Base-by-base conservation (phyloP, 2,797 vertebrate genomes). In the Tangara arthus region DNA sequence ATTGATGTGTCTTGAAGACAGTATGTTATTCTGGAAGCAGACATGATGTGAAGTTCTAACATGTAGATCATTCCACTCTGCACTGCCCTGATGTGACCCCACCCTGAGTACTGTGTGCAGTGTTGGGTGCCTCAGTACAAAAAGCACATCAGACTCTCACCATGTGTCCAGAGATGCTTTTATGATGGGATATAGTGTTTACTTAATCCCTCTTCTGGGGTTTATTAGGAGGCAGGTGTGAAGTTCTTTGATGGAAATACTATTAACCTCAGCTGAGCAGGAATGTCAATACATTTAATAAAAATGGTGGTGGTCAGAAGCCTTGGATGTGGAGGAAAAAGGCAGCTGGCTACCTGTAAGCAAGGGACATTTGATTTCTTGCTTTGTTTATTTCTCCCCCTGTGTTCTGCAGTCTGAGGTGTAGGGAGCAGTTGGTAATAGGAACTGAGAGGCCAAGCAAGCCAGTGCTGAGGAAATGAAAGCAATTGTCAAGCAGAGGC, bases 361-460 rank as follows among this genome's bases (percentile, higher is more conserved):
- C 44, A 70, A 75, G 24, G 24, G 12, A 28, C 18, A 37, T 49
- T 6, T 28, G 8, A 32, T 64, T 82, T 70, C 12, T 37, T 81
- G 49, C 24, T 30, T 52, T 44, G 26, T 1, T 8, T 34, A 8
- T 6, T 20, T 5, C 6, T 1, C 0, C 6, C 10, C 6, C 10
- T 7, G 5, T 44, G 3, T 59, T 78, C 19, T 84, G 17, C 34
- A 72, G 28, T 6, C 15, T 76, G 55, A 71, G 46, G 11, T 28
- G 24, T 0, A 23, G 22, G 32, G 30, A 87, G 11, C 56, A 56
- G 39, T 7, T 39, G 24, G 50, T n/a, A 21, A 49, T 21, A 39
- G 41, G 46, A 41, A 11, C 22, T 71, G 63, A 69, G 78, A 44
- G 37, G 28, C 42, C 6, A n/a, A 77, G 71, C 19, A 57, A 65